Evolutionary conservation across 2,888 invertebrate genomes (phyloP).

Genomic region (Dusona sp.): DNA sequence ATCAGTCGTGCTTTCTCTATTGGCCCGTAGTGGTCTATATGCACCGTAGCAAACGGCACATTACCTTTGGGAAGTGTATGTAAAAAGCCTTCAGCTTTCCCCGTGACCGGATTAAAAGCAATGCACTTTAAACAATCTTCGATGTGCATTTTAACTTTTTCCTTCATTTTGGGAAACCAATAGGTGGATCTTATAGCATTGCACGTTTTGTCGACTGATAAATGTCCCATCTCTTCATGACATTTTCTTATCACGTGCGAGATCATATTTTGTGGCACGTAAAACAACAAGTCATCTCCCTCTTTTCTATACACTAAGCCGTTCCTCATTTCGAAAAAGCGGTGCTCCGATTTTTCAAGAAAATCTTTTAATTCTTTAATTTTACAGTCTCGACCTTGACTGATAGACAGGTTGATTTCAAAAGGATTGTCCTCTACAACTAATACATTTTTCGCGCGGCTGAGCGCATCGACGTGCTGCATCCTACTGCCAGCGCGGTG

Average conservation of each 20-base stretch:
- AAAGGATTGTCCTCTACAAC: slow-evolving; percentile 2
- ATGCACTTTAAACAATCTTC: slow-evolving; percentile 68
- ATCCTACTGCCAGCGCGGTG: neutral
- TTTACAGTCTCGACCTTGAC: neutral
- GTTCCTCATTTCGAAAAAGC: slow-evolving; percentile 1
- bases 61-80: slow-evolving; percentile 67
- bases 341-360: neutral
- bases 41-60: slow-evolving; percentile 63
- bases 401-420: neutral
- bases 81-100: slow-evolving; percentile 65
- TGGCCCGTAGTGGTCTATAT: slow-evolving; percentile 66
- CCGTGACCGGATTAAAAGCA: slow-evolving; percentile 49
- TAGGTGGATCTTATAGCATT: slow-evolving; percentile 57
- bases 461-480: slow-evolving; percentile 8
- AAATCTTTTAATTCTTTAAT: neutral
- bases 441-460: neutral
- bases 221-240: slow-evolving; percentile 70
- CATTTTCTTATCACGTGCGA: slow-evolving; percentile 56
- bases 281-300: neutral
- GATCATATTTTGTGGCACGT: slow-evolving; percentile 66
- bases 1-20: slow-evolving; percentile 73
- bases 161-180: slow-evolving; percentile 64
- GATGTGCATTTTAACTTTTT: slow-evolving; percentile 40
- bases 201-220: slow-evolving; percentile 66
- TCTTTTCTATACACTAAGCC: neutral